These are phyloP conservation scores for Ruditapes philippinarum DNA, from an alignment of 1,140 invertebrate species.

Conservation along the genomic window DNA sequence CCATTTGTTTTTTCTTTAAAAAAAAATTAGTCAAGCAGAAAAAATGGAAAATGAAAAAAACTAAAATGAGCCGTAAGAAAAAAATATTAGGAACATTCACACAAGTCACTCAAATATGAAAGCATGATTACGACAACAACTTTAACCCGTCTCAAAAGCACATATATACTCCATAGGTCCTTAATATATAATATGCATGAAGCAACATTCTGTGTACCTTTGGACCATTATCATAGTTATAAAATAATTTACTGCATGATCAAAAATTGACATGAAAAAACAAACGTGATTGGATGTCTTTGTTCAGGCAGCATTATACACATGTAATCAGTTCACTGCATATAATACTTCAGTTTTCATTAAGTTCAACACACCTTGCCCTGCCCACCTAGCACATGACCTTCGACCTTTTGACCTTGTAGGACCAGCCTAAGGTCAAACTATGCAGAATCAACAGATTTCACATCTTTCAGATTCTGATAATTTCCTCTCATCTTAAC, in stretches of 20 bases:
- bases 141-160: conserved; percentile 22
- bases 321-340: too few relatives aligned
- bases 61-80: background rate
- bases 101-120: conserved; percentile 6
- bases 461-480: too few relatives aligned
- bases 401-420: conserved; percentile 1
- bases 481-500: too few relatives aligned
- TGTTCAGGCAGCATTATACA: background rate
- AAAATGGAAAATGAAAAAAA: background rate
- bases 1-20: too few relatives aligned
- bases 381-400: background rate
- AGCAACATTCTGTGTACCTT: too few relatives aligned
- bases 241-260: background rate
- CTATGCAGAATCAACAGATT: too few relatives aligned
- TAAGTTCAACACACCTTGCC: too few relatives aligned
- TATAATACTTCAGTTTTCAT: too few relatives aligned
- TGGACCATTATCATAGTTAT: too few relatives aligned
- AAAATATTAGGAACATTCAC: conserved; percentile 11
- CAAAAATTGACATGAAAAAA: background rate
- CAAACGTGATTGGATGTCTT: background rate
- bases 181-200: too few relatives aligned
- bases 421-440: conserved; percentile 24
- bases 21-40: too few relatives aligned
- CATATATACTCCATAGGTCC: conserved; percentile 31
- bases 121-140: background rate